A percentile compares a stretch with the other conserved stretches of the same genome.
Conservation (phyloP, 2,888 invertebrate species). For the Drosophila putrida region DNA sequence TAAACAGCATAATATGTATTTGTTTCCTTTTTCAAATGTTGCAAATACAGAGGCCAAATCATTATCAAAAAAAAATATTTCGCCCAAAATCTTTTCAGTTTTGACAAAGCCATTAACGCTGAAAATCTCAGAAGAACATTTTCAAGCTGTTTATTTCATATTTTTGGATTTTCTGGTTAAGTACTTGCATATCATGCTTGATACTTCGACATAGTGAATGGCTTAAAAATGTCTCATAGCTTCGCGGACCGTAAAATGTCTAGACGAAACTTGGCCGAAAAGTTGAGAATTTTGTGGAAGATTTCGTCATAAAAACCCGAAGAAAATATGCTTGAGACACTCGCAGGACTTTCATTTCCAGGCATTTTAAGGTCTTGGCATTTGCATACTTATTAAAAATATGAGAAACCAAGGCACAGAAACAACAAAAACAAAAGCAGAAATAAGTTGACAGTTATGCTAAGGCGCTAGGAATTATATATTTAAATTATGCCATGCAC, state of each 20-base stretch:
- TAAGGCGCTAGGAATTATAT: conserved; percentile 55
- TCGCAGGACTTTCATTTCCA: conserved; percentile 7
- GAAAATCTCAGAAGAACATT: background rate
- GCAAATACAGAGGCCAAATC: no score
- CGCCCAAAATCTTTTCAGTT: background rate
- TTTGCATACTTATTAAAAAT: conserved; percentile 78
- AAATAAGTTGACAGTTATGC: conserved; percentile 51
- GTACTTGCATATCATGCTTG: conserved; percentile 12
- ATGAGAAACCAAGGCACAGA: conserved; percentile 34
- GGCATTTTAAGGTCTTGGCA: conserved; percentile 40
- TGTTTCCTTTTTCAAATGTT: no score
- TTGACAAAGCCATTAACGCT: background rate
- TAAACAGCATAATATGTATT: no score
- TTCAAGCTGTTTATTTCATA: conserved; percentile 13
- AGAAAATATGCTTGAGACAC: conserved; percentile 27
- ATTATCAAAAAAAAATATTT: no score
- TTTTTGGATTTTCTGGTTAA: conserved; percentile 5
- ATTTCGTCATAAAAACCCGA: conserved; percentile 25
- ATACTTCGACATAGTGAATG: conserved; percentile 3
- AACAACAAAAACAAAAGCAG: background rate
- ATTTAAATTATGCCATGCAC: conserved; percentile 69
- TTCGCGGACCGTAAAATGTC: conserved; percentile 53
- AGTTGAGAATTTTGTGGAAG: conserved; percentile 49
- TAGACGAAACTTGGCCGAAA: conserved; percentile 61
- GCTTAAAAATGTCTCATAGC: conserved; percentile 64